Evolutionary conservation across 2,113 vertebrate genomes (phyloP).

Genomic region (Vanacampus margaritifer): DNA sequence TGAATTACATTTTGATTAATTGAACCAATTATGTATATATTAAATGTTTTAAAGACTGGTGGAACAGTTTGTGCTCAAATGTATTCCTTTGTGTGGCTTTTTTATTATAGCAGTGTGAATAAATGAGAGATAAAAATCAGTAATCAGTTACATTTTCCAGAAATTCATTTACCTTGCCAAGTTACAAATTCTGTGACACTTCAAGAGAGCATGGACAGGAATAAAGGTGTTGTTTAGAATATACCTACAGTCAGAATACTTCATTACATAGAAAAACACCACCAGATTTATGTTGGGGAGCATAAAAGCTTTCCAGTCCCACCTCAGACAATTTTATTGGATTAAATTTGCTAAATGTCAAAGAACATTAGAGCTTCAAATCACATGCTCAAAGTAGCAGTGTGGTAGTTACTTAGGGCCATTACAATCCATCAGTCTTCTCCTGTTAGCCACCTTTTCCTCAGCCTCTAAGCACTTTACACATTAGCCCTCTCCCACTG

Average conservation of each 20-base stretch:
- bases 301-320: not conserved
- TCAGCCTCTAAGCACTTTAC: constrained; percentile 1
- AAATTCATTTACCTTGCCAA: not conserved
- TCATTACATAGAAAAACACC: constrained; percentile 6
- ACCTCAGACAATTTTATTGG: constrained; percentile 10
- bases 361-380: constrained; percentile 4
- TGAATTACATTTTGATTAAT: no score
- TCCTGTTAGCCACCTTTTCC: constrained; percentile 7
- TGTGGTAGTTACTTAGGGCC: constrained; percentile 1
- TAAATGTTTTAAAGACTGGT: no score
- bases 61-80: no score
- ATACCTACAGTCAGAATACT: not conserved
- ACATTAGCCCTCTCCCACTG: constrained; percentile 3
- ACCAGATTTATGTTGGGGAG: not conserved
- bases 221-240: constrained; percentile 18
- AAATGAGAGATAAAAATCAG: no score
- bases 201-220: constrained; percentile 2
- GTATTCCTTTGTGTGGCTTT: no score
- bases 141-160: not conserved
- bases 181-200: constrained; percentile 9
- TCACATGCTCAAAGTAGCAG: not conserved
- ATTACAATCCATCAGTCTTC: constrained; percentile 10
- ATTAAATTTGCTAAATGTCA: constrained; percentile 16
- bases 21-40: no score
- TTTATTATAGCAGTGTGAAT: no score